These are phyloP conservation scores for Neoscelio sp. DNA, from an alignment of 2,888 invertebrate genomes.

Conservation along the genomic window DNA sequence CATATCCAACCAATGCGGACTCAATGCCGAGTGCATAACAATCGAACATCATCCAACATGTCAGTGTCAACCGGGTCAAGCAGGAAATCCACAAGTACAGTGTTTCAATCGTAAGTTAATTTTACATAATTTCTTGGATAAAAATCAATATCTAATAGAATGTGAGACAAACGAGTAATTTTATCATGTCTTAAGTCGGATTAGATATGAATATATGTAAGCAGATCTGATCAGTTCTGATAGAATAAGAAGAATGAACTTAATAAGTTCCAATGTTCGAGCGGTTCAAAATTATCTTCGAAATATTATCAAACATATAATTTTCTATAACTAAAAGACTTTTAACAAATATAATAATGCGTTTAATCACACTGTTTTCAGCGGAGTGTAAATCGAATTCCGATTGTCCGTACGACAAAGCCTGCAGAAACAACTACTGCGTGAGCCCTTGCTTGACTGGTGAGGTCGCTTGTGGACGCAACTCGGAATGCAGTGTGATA, in stretches of 20 bases:
- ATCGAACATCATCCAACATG: conserved; percentile 92
- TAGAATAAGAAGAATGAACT: no score
- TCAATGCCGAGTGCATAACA: conserved; percentile 91
- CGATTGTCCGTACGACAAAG: conserved; percentile 93
- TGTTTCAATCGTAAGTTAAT: conserved; percentile 92
- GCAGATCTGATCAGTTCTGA: no score
- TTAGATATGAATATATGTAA: no score
- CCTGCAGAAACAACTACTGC: conserved; percentile 91
- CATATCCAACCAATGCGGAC: conserved; percentile 91
- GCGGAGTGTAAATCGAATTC: conserved; percentile 92
- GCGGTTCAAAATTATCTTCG: no score
- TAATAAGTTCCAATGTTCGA: no score
- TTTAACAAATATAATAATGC: no score
- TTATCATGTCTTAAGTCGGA: no score
- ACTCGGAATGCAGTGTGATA: conserved; percentile 90
- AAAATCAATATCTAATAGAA: no score
- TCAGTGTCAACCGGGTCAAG: conserved; percentile 92
- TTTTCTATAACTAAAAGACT: no score
- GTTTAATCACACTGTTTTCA: no score
- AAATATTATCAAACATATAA: no score
- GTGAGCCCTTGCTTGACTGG: conserved; percentile 90
- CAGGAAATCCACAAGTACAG: conserved; percentile 93
- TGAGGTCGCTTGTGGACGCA: conserved; percentile 89
- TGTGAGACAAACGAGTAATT: no score
- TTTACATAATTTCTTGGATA: background rate